Conservation (phyloP, 2,113 vertebrate genomes). For the Heteronetta atricapilla region DNA sequence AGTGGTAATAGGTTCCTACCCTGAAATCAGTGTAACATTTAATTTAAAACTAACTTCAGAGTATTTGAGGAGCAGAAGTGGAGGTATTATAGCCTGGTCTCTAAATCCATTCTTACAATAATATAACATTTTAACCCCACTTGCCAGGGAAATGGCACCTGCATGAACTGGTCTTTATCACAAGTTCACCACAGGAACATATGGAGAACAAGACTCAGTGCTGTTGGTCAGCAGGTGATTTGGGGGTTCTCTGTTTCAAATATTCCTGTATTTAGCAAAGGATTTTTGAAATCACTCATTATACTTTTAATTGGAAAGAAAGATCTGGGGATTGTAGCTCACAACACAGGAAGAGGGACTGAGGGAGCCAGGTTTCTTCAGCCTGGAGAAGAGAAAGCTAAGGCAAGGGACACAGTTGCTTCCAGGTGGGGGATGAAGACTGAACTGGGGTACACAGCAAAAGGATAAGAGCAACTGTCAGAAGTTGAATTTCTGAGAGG, state of each 20-base stretch:
- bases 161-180: not conserved
- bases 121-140: not conserved
- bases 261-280: not conserved
- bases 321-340: not conserved
- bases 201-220: fast-evolving
- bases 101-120: not conserved
- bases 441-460: not conserved
- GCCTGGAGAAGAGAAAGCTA: not conserved
- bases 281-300: not conserved
- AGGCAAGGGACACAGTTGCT: not conserved
- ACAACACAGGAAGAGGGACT: not conserved
- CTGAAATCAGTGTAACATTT: not conserved
- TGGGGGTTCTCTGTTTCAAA: not conserved
- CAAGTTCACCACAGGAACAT: not conserved
- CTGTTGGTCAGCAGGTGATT: fast-evolving
- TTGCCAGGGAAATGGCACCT: not conserved
- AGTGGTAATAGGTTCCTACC: not conserved
- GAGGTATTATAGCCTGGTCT: not conserved
- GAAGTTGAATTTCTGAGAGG: not conserved
- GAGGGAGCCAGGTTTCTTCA: not conserved
- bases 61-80: not conserved
- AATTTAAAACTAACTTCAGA: not conserved
- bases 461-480: not conserved
- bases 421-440: fast-evolving
- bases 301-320: not conserved